Percentiles rank a stretch among this genome's conserved stretches.
Evolutionary conservation across 2,113 vertebrate genomes (phyloP).

Genomic region (Brachyhypopomus gauderio): DNA sequence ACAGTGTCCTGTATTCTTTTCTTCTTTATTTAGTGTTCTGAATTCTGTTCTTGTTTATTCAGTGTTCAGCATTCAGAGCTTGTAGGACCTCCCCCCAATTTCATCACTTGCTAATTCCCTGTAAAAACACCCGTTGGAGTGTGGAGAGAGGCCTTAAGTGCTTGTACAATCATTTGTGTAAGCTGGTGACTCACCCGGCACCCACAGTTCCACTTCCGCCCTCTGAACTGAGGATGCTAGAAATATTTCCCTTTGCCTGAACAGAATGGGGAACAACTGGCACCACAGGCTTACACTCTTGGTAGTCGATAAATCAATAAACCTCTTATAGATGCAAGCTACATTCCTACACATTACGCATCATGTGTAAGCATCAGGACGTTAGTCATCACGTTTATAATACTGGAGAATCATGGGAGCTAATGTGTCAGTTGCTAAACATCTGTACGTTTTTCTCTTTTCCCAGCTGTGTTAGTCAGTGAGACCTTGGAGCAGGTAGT

Average conservation of each 20-base stretch:
- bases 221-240: conserved; percentile 44
- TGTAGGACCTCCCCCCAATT: neutral
- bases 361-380: neutral
- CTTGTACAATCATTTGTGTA: conserved; percentile 42
- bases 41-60: no score
- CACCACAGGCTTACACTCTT: conserved; percentile 49
- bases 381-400: neutral
- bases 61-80: neutral
- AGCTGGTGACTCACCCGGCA: conserved; percentile 39
- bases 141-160: conserved; percentile 13
- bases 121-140: conserved; percentile 36
- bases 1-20: no score
- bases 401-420: neutral
- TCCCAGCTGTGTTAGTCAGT: neutral
- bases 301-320: conserved; percentile 57
- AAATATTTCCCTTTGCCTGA: conserved; percentile 49
- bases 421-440: conserved; percentile 55
- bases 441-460: neutral
- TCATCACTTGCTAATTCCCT: conserved; percentile 31
- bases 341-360: conserved; percentile 53
- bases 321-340: conserved; percentile 24
- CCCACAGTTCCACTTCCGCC: conserved; percentile 33
- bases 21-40: no score
- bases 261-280: conserved; percentile 48
- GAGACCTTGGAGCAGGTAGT: neutral